Evolutionary conservation across 2,888 invertebrate species (phyloP).

Genomic region (Athetis lepigone): DNA sequence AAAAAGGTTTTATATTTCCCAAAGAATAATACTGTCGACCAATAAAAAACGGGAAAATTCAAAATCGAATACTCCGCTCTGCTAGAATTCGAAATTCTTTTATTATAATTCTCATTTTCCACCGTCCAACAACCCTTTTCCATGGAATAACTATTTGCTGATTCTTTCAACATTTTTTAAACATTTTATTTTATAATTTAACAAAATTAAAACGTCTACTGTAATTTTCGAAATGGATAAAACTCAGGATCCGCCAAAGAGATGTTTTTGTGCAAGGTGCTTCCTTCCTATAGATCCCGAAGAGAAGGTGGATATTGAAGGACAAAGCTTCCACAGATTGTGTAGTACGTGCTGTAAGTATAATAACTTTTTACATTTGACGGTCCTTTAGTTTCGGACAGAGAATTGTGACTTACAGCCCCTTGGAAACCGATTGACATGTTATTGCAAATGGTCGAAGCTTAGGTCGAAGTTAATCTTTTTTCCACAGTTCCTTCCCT

Average conservation of each 20-base stretch:
- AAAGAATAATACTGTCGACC: conserved; percentile 31
- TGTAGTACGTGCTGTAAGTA: conserved; percentile 87
- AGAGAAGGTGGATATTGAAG: conserved; percentile 82
- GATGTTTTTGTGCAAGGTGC: conserved; percentile 85
- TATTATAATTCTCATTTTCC: conserved; percentile 72
- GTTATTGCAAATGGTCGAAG: no score
- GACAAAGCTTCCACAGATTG: conserved; percentile 82
- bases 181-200: conserved; percentile 44
- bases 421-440: no score
- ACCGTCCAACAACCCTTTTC: conserved; percentile 73
- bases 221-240: conserved; percentile 74
- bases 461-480: no score
- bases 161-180: conserved; percentile 66
- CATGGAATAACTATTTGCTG: conserved; percentile 73
- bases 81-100: conserved; percentile 54
- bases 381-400: no score
- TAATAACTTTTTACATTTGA: background rate
- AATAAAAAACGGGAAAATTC: conserved; percentile 51
- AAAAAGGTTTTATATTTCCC: conserved; percentile 7
- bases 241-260: conserved; percentile 77
- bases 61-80: conserved; percentile 61
- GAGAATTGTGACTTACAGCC: no score
- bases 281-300: conserved; percentile 80
- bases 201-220: conserved; percentile 67
- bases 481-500: no score